Conservation (phyloP, 2,888 invertebrate species). For the Leucophenga montana region DNA sequence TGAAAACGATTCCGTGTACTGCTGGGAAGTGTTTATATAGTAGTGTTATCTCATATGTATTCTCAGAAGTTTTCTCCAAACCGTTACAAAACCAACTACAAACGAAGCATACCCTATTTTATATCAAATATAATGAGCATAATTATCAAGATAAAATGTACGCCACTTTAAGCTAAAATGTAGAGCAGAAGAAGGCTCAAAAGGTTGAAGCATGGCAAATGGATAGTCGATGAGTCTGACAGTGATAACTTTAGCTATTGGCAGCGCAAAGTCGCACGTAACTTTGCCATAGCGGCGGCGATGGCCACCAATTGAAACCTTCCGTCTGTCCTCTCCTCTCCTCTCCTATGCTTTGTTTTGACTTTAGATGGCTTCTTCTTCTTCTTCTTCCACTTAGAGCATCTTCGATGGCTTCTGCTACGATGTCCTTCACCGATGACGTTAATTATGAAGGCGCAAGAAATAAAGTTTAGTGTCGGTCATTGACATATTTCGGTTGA, state of each 20-base stretch:
- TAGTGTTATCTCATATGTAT: no score
- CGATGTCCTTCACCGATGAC: neutral
- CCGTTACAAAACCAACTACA: no score
- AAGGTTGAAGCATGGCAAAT: neutral
- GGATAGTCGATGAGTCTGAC: neutral
- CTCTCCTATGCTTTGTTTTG: no score
- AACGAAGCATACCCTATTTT: no score
- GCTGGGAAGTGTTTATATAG: no score
- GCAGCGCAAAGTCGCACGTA: neutral
- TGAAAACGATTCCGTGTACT: no score
- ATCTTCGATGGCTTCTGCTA: neutral
- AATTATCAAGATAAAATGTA: no score
- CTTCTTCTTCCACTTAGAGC: neutral
- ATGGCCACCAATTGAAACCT: neutral
- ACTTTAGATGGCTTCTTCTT: no score
- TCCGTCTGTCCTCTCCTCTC: no score
- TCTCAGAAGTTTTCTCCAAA: no score
- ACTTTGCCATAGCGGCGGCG: neutral
- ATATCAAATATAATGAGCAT: no score
- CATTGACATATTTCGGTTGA: conserved; percentile 30
- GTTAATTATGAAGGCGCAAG: conserved; percentile 32
- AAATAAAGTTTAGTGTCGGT: conserved; percentile 13
- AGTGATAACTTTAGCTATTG: conserved; percentile 6
- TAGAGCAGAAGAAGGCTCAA: neutral
- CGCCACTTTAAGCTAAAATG: neutral